These are phyloP conservation scores for Meteorus sp. DNA, from an alignment of 1,140 invertebrate species.

Conservation along the genomic window DNA sequence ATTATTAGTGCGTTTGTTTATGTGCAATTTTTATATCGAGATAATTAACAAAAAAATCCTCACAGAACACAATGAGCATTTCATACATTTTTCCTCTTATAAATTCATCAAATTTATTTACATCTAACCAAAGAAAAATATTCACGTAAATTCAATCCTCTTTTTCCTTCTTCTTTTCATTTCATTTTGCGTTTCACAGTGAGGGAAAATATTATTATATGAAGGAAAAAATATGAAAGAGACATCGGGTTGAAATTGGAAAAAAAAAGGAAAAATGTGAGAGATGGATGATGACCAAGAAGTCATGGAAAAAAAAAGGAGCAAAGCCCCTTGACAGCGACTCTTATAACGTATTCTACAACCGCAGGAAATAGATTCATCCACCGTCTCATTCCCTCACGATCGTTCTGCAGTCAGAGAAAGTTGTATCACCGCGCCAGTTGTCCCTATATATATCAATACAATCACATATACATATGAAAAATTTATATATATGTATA, in stretches of 20 bases:
- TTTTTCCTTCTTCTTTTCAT: too few relatives aligned
- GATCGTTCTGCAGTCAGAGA: too few relatives aligned
- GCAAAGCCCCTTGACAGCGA: constrained; percentile 33
- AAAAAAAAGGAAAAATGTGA: background rate
- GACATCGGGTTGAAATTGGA: background rate
- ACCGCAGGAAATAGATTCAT: constrained; percentile 51
- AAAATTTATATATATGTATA: background rate
- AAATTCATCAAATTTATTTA: too few relatives aligned
- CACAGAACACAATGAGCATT: too few relatives aligned
- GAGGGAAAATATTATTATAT: background rate
- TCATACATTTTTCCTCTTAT: too few relatives aligned
- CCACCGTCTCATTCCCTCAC: constrained; percentile 25
- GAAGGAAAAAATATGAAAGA: background rate
- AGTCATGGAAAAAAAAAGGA: constrained; percentile 6
- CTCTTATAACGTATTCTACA: constrained; percentile 44
- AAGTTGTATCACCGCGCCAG: background rate
- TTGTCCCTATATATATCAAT: background rate
- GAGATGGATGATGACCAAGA: constrained; percentile 11
- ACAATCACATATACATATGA: too few relatives aligned
- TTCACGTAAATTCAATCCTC: too few relatives aligned
- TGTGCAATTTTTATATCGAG: too few relatives aligned
- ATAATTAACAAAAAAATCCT: too few relatives aligned
- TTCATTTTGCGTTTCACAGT: background rate
- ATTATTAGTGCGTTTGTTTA: too few relatives aligned
- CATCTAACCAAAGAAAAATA: too few relatives aligned